Conservation (phyloP, 2,113 vertebrate genomes). For the Crotalus helleri region DNA sequence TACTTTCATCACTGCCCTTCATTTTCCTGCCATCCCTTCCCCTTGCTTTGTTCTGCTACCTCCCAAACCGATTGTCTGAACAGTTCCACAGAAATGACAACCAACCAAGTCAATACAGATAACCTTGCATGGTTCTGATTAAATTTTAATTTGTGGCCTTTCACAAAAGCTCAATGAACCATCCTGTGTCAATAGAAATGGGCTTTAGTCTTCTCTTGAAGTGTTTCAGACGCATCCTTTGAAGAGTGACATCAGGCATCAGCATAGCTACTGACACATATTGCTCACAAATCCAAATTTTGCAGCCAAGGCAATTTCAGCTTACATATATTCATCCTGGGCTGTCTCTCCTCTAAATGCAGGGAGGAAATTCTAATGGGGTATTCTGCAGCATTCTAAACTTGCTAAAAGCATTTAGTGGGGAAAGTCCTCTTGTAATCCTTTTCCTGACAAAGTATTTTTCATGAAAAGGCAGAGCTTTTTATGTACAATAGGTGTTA, state of each 20-base stretch:
- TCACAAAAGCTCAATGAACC: slow-evolving; percentile 7
- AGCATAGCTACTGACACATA: neutral
- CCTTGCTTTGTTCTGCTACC: neutral
- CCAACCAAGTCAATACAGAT: neutral
- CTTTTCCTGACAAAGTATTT: neutral
- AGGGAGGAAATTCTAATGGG: neutral
- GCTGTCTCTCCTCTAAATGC: neutral
- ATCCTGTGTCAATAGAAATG: neutral
- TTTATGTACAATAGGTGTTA: neutral
- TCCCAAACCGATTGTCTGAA: neutral
- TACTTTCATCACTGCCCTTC: neutral
- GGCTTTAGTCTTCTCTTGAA: neutral
- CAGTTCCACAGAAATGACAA: neutral
- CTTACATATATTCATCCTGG: neutral
- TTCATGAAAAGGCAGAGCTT: neutral
- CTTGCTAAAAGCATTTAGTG: neutral
- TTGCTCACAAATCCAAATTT: neutral
- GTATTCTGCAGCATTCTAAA: neutral
- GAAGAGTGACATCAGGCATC: neutral
- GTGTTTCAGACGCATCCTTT: neutral
- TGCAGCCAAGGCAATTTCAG: neutral
- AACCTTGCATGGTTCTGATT: neutral
- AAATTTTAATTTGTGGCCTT: neutral
- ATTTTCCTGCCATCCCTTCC: neutral
- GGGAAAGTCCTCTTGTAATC: no score